Evolutionary conservation across 2,113 vertebrate genomes (phyloP).

Genomic region (Rhabdomys dilectus): DNA sequence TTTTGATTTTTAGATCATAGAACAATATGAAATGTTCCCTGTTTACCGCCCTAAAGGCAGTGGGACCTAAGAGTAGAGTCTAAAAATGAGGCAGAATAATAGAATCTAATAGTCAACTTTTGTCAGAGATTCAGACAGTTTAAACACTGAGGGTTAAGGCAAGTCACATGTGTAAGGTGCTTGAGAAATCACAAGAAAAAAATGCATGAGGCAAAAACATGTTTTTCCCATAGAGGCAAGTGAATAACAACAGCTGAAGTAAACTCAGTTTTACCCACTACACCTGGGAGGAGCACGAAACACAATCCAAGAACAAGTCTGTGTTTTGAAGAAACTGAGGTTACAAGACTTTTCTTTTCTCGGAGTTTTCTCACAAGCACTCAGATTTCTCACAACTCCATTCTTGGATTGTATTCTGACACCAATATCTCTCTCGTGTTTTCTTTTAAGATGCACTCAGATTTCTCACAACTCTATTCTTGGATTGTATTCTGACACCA

Average conservation of each 20-base stretch:
- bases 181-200: not conserved
- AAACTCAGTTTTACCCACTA: too few relatives aligned
- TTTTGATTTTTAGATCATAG: constrained; percentile 22
- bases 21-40: not conserved
- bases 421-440: too few relatives aligned
- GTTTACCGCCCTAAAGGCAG: not conserved
- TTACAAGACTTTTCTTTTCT: not conserved
- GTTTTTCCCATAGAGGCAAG: too few relatives aligned
- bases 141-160: not conserved
- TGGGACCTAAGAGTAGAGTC: not conserved
- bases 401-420: too few relatives aligned
- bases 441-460: too few relatives aligned
- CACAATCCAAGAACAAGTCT: not conserved
- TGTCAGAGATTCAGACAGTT: not conserved
- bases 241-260: too few relatives aligned
- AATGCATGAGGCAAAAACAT: too few relatives aligned
- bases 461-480: not conserved
- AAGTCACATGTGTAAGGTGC: not conserved
- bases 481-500: not conserved
- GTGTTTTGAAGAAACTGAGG: not conserved
- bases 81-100: not conserved
- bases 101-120: not conserved
- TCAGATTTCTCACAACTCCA: not conserved
- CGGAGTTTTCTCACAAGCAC: not conserved
- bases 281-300: not conserved